Evolutionary conservation across 2,888 invertebrate species (phyloP), one percentile per base, ranked within the genome.

Genomic region (Protophormia terraenovae): DNA sequence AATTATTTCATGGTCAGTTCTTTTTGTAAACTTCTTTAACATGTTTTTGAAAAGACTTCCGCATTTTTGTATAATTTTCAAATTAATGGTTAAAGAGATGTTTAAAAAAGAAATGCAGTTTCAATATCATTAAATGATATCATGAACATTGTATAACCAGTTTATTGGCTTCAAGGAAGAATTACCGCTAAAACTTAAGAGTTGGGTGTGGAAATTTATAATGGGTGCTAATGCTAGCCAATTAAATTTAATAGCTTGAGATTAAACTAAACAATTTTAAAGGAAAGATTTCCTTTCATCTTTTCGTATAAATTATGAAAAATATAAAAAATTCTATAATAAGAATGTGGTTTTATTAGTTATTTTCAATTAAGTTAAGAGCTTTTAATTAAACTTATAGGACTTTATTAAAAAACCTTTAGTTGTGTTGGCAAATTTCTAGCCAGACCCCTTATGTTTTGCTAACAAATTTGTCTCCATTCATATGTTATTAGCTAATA

Each of bases 11-110:
- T 73, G 78, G 73, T 75, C 75, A 64, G 10, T 58, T 53, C 24
- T 35, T 16, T 38, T 69, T 19, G 27, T 7, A 22, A 66, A 60
- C 41, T 41, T 58, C 16, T 64, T 64, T 76, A 47, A 2, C 24
- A 60, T n/a, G 24, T 29, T 53, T 8, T 8, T 14, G 24, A 69
- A 53, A 80, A 72, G 22, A 72, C 84, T 84, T 84, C 84, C 84
- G 84, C 84, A 84, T 84, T 77, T 84, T 80, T 84, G 80, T 72
- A 41, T 66, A 80, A 84, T 80, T 50, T 80, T 77, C 16, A 66
- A 64, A 66, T 58, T 38, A 76, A 27, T 76, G 24, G 35, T 55
- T 62, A 12, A 69, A 50, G 6, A 50, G 1, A 47, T 55, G 55
- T 66, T 19, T 32, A 12, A 41, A 32, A 32, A 32, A 7, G 19